These are phyloP conservation scores for Phengaris alcon DNA, from an alignment of 2,888 invertebrate species.

Conservation along the genomic window DNA sequence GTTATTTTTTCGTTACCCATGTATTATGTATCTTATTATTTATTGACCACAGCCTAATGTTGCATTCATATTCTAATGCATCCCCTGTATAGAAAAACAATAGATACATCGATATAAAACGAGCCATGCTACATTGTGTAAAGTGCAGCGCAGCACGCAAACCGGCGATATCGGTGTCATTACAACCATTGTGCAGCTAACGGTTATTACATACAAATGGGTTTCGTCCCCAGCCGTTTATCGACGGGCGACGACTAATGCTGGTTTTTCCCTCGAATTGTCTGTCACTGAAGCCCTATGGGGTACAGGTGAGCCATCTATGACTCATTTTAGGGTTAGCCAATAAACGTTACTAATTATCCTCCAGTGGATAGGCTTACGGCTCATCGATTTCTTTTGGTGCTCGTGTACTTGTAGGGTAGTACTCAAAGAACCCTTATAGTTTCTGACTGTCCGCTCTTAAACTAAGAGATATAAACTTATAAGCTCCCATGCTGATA, in stretches of 20 bases:
- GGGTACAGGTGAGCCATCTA: background rate
- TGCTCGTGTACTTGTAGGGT: too few species aligned
- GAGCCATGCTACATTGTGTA: background rate
- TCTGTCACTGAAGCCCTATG: constrained; percentile 10
- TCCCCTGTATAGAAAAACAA: constrained; percentile 3
- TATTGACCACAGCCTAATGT: too few species aligned
- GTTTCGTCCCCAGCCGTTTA: background rate
- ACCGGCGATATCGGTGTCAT: constrained; percentile 26
- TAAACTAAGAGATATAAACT: too few species aligned
- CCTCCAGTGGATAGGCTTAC: background rate
- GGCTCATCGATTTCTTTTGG: background rate
- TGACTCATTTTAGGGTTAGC: constrained; percentile 14
- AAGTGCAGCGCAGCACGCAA: constrained; percentile 31
- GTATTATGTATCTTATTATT: too few species aligned
- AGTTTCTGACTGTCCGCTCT: too few species aligned
- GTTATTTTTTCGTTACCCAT: too few species aligned
- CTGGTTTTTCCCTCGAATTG: constrained; percentile 15
- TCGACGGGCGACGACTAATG: background rate
- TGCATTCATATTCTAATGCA: constrained; percentile 6
- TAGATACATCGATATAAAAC: constrained; percentile 4
- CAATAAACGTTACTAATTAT: background rate
- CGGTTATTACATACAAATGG: constrained; percentile 23
- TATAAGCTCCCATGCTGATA: too few species aligned
- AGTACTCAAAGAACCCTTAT: too few species aligned
- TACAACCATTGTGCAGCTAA: constrained; percentile 17